A percentile compares a stretch with the other conserved stretches of the same genome.
These are phyloP conservation scores for Lucifuga dentata DNA, from an alignment of 2,113 vertebrate genomes.

Conservation along the genomic window DNA sequence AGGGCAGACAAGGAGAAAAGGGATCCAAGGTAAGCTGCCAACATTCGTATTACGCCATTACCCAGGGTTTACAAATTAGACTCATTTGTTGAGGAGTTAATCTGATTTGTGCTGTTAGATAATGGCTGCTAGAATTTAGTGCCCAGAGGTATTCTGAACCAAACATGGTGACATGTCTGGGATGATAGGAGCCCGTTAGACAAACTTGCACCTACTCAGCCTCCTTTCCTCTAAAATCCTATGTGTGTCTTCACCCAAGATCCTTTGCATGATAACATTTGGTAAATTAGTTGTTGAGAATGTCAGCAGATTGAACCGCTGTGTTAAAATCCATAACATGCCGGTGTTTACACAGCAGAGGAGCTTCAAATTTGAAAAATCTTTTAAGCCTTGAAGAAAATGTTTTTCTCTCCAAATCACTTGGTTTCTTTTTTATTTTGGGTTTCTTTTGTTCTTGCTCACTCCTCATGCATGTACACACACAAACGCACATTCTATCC, in stretches of 20 bases:
- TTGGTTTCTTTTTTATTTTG: too few relatives aligned
- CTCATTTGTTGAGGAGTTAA: background rate
- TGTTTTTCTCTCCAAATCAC: constrained; percentile 18
- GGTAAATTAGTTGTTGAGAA: background rate
- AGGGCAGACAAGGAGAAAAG: constrained; percentile 96
- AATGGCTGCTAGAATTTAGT: constrained; percentile 1
- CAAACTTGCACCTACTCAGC: background rate
- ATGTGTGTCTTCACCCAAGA: background rate
- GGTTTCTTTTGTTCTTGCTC: constrained; percentile 20
- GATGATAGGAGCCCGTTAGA: background rate
- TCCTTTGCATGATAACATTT: constrained; percentile 2
- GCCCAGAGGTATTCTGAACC: background rate
- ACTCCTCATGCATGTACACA: background rate
- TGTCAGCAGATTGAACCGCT: constrained; percentile 17
- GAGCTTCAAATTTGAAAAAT: constrained; percentile 7
- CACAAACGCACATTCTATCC: constrained; percentile 13
- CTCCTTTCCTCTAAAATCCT: background rate
- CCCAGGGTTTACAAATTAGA: background rate
- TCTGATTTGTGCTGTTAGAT: background rate
- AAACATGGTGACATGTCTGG: constrained; percentile 3
- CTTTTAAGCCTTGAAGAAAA: constrained; percentile 23
- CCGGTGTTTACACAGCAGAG: constrained; percentile 17
- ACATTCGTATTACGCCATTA: background rate
- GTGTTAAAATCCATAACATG: constrained; percentile 35
- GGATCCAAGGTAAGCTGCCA: constrained; percentile 89